Evolutionary conservation across 2,113 vertebrate genomes (phyloP), one percentile per base, ranked within the genome.

Genomic region (Calonectris borealis): DNA sequence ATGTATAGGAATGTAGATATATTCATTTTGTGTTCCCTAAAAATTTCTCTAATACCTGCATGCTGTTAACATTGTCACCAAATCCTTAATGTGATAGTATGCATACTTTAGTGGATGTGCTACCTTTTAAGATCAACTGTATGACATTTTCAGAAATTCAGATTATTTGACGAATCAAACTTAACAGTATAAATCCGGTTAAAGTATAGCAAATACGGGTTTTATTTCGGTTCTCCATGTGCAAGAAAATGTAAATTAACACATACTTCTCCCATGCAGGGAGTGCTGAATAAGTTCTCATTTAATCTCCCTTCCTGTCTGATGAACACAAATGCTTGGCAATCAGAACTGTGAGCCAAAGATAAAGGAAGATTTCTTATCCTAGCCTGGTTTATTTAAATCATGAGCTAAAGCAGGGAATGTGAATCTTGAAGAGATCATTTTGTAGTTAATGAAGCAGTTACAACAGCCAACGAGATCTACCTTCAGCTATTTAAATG

Each of bases 401-500:
- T 94, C 71, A 60, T 64, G 57, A 84, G 72, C 65, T 90, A 42
- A 84, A 68, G n/a, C 9, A 34, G 22, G 29, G 46, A 86, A 83
- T 70, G 48, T 86, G 88, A 94, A 78, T 84, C 60, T 91, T 93
- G 64, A 93, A 86, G 72, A 95, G 61, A 92, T 88, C 36, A 72
- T 93, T 93, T 92, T 78, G 36, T 84, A 95, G 60, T 81, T 96
- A 96, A 96, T 86, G 92, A 95, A 91, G 88, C 72, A 61, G 72
- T 71, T 79, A 57, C 66, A 92, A 81, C 32, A 90, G 54, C 69
- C 26, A 86, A 83, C 0, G 19, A 90, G 60, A 84, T 70, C 83
- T 94, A 93, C 72, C 69, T 93, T 94, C 73, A 92, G 60, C 55
- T 68, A 57, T 90, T 94, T 81, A 60, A 96, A 83, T 86, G 42